A percentile compares a stretch with the other conserved stretches of the same genome.
Evolutionary conservation across 1,140 invertebrate genomes (phyloP).

Genomic region (Aphelinus certus): DNA sequence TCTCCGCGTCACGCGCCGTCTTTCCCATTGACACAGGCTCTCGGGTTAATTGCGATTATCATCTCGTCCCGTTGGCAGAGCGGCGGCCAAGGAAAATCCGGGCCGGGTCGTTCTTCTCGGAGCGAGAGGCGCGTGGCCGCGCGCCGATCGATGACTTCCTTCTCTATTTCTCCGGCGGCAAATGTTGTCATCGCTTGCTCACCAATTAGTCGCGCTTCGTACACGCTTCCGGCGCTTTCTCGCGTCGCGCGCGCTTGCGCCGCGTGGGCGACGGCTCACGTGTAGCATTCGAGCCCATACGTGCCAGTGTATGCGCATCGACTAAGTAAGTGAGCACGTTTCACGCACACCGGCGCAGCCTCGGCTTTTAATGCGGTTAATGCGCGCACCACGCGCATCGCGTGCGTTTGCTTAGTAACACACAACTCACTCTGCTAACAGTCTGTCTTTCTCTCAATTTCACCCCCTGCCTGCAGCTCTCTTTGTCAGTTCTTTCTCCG

Average conservation of each 20-base stretch:
- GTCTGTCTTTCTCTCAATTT: conserved; percentile 25
- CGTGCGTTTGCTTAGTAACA: conserved; percentile 26
- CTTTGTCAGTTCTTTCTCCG: conserved; percentile 7
- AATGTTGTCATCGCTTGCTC: conserved; percentile 47
- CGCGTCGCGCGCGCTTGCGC: conserved; percentile 21
- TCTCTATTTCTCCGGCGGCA: conserved; percentile 30
- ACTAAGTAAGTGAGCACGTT: too few relatives aligned
- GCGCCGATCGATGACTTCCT: neutral
- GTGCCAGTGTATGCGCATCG: too few relatives aligned
- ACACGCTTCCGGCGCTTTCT: conserved; percentile 1
- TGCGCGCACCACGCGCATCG: conserved; percentile 1
- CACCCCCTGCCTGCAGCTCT: neutral
- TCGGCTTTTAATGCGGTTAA: conserved; percentile 34
- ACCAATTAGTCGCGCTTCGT: conserved; percentile 47
- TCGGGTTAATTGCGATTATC: conserved; percentile 22
- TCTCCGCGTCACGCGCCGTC: conserved; percentile 24
- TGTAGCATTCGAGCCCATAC: too few relatives aligned
- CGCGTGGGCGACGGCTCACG: too few relatives aligned
- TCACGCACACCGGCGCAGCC: neutral
- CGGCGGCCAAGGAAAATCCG: too few relatives aligned
- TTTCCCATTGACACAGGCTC: conserved; percentile 8
- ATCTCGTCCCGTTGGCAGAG: neutral
- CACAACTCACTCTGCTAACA: conserved; percentile 33
- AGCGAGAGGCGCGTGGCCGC: too few relatives aligned
- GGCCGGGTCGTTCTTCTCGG: too few relatives aligned